These are phyloP conservation scores for Agrilus cyanescens DNA, from an alignment of 2,888 invertebrate genomes.

Conservation along the genomic window DNA sequence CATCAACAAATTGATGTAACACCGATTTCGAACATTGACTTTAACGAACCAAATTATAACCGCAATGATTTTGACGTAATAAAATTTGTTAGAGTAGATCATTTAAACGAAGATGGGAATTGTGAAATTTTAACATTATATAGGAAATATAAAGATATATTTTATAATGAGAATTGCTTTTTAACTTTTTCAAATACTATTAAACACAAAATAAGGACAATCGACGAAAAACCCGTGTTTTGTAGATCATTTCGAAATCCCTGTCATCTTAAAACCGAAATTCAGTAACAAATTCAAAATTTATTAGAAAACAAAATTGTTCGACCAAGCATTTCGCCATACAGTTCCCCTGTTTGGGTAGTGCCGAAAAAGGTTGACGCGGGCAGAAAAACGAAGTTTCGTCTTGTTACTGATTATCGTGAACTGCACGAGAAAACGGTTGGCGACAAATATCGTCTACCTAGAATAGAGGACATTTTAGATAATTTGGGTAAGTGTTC, in stretches of 20 bases:
- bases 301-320: conserved; percentile 20
- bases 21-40: conserved; percentile 21
- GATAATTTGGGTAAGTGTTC: conserved; percentile 4
- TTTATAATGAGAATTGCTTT: too few relatives aligned
- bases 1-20: too few relatives aligned
- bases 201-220: too few relatives aligned
- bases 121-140: too few relatives aligned
- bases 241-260: too few relatives aligned
- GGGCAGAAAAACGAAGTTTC: conserved; percentile 22
- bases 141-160: too few relatives aligned
- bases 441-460: conserved; percentile 19
- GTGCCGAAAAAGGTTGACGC: conserved; percentile 22
- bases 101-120: too few relatives aligned
- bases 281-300: conserved; percentile 20
- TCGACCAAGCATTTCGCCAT: conserved; percentile 17
- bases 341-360: conserved; percentile 17
- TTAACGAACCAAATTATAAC: too few relatives aligned
- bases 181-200: too few relatives aligned
- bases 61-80: too few relatives aligned
- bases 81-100: too few relatives aligned
- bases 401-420: conserved; percentile 23
- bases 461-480: conserved; percentile 10
- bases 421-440: conserved; percentile 21
- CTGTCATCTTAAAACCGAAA: conserved; percentile 21
- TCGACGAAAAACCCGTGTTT: too few relatives aligned